Conservation (phyloP, 2,888 invertebrate species). For the Pachydiplax longipennis region DNA sequence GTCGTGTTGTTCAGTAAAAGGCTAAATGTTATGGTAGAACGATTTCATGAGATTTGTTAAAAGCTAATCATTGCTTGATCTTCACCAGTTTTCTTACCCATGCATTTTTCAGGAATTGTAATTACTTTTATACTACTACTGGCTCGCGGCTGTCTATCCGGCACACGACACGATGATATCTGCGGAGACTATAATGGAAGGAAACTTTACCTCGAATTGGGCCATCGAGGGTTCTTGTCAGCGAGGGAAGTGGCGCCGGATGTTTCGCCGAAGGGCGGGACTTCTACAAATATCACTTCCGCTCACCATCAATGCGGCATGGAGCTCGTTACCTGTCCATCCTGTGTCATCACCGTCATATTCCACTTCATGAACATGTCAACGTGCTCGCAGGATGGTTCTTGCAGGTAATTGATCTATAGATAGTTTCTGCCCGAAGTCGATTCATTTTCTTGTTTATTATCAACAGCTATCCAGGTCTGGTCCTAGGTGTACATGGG, state of each 20-base stretch:
- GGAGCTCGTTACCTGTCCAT: constrained; percentile 74
- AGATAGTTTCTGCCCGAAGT: not conserved
- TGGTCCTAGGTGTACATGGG: too few relatives aligned
- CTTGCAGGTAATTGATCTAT: constrained; percentile 58
- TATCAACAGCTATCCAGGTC: too few relatives aligned
- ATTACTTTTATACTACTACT: constrained; percentile 6
- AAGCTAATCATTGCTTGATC: too few relatives aligned
- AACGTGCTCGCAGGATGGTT: constrained; percentile 58
- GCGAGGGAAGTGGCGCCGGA: constrained; percentile 57
- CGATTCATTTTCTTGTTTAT: too few relatives aligned
- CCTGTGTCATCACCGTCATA: constrained; percentile 68
- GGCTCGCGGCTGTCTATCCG: constrained; percentile 50
- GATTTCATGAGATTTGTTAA: too few relatives aligned
- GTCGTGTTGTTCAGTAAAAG: too few relatives aligned
- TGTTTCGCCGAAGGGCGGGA: constrained; percentile 56
- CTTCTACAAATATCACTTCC: constrained; percentile 55
- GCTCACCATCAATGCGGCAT: constrained; percentile 66
- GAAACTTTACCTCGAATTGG: constrained; percentile 58
- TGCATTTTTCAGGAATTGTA: not conserved
- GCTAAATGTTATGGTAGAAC: too few relatives aligned
- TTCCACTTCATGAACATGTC: constrained; percentile 61
- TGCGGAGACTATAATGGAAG: constrained; percentile 57
- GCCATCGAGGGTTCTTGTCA: constrained; percentile 57
- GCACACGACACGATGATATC: constrained; percentile 58
- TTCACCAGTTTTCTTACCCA: too few relatives aligned